A percentile compares a stretch with the other conserved stretches of the same genome.
Conservation (phyloP, 2,888 invertebrate genomes). For the Mellilla xanthometata region DNA sequence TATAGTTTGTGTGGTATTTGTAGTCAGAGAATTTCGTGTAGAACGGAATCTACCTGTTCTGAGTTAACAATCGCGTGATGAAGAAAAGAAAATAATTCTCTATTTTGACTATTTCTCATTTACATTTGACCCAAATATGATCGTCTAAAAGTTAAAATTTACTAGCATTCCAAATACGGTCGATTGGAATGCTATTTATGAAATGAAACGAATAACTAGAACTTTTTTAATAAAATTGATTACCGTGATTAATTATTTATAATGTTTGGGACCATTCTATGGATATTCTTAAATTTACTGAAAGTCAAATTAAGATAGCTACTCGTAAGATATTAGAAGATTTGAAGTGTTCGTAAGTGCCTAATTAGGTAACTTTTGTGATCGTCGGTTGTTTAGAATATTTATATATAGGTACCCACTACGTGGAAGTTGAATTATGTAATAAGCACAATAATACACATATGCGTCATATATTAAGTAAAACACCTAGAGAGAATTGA, state of each 20-base stretch:
- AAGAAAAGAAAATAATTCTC: not conserved
- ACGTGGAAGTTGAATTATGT: no score
- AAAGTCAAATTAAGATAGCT: not conserved
- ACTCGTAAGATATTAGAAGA: conserved; percentile 23
- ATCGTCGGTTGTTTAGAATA: conserved; percentile 40
- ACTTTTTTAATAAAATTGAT: not conserved
- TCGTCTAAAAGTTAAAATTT: not conserved
- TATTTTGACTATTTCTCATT: not conserved
- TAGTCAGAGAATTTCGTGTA: not conserved
- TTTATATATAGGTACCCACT: no score
- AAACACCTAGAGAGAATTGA: no score
- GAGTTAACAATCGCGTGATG: conserved; percentile 3
- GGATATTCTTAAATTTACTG: not conserved
- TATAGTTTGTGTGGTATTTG: no score
- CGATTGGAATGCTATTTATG: no score
- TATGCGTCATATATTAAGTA: no score
- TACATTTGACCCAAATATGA: not conserved
- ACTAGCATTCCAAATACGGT: not conserved
- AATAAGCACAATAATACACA: no score
- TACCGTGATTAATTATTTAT: not conserved
- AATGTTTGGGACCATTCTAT: conserved; percentile 40
- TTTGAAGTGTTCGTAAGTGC: conserved; percentile 46
- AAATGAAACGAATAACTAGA: no score
- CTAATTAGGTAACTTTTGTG: conserved; percentile 40
- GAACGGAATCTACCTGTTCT: not conserved